phyloP scores from a whole-genome alignment of 2,888 invertebrate genomes.

The Lymantria dispar region DNA sequence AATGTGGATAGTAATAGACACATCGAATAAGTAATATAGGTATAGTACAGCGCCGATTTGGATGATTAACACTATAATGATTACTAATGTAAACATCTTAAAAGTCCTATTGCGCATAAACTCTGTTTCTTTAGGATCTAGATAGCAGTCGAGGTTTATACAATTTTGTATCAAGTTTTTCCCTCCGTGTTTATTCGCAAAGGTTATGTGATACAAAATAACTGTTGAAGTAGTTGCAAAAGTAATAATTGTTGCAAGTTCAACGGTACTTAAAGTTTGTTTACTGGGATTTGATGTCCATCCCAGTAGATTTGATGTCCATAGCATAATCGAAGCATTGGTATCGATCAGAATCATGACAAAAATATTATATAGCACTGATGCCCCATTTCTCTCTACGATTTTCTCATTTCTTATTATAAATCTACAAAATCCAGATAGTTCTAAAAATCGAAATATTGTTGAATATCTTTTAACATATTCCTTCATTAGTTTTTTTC shows the following conservation, averaged over 20 bases:
- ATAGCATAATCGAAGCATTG: constrained; percentile 34
- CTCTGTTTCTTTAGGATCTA: constrained; percentile 54
- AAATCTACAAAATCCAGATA: constrained; percentile 48
- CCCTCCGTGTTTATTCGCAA: constrained; percentile 40
- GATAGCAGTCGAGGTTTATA: constrained; percentile 51
- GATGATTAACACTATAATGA: constrained; percentile 17
- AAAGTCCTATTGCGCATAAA: constrained; percentile 50
- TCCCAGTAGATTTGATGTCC: too few species aligned
- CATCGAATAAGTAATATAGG: constrained; percentile 36
- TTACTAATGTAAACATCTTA: constrained; percentile 23
- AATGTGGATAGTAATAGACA: constrained; percentile 34
- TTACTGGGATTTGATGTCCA: constrained; percentile 31
- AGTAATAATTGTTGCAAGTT: constrained; percentile 39
- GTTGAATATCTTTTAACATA: constrained; percentile 31
- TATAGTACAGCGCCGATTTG: constrained; percentile 31
- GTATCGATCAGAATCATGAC: constrained; percentile 29
- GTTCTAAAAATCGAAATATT: constrained; percentile 34
- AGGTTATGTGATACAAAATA: constrained; percentile 42
- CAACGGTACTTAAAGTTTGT: constrained; percentile 40
- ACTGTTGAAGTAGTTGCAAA: constrained; percentile 40
- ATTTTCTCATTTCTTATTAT: constrained; percentile 43
- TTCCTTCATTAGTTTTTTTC: constrained; percentile 36
- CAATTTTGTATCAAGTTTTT: constrained; percentile 37
- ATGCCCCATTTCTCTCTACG: constrained; percentile 31
- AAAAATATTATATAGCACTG: constrained; percentile 34